These are phyloP conservation scores for Enteromius argenteus DNA, from an alignment of 2,797 vertebrate species.

Conservation along the genomic window DNA sequence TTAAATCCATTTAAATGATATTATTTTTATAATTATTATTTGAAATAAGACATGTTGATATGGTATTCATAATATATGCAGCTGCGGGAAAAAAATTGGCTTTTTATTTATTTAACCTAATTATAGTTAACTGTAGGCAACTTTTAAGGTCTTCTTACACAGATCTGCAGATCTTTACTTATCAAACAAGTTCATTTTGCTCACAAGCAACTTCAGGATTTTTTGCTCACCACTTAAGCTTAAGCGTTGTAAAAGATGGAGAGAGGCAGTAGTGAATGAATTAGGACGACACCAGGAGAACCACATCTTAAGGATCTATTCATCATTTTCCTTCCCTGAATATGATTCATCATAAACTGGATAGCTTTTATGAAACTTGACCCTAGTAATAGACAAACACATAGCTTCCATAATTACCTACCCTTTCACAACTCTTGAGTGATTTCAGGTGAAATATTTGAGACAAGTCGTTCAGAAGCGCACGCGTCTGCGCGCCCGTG, in stretches of 20 bases:
- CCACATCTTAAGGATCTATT: neutral
- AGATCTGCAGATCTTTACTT: neutral
- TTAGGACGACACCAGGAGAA: constrained; percentile 1
- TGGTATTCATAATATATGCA: neutral
- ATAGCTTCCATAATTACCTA: neutral
- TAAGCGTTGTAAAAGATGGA: neutral
- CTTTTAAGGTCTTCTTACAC: neutral
- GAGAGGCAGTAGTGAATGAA: neutral
- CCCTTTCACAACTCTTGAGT: neutral
- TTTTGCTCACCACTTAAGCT: neutral
- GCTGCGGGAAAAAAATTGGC: neutral
- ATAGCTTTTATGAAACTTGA: neutral
- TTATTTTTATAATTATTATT: neutral
- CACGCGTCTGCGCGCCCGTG: neutral
- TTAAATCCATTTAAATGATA: neutral
- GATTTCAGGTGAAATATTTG: constrained; percentile 11
- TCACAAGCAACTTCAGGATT: neutral
- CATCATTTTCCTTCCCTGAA: neutral
- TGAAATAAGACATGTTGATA: neutral
- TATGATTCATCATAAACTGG: neutral
- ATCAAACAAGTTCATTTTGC: neutral
- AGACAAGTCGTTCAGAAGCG: neutral
- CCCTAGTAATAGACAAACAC: neutral
- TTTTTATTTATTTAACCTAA: neutral
- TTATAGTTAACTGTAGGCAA: neutral